phyloP scores from a whole-genome alignment of 2,888 invertebrate species.

The Ptilodon capucinus region DNA sequence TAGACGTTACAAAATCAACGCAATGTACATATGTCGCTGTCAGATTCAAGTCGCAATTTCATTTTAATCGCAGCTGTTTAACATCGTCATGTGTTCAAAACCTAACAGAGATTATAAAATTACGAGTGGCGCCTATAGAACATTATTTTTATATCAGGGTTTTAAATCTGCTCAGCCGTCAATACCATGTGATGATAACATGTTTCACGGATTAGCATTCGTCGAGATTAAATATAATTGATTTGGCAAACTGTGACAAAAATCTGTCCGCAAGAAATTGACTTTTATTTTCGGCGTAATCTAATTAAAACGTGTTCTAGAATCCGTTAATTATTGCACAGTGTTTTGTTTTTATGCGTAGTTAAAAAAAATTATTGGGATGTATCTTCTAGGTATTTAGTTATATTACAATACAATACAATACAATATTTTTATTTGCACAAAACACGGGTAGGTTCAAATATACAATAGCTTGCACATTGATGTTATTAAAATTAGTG shows the following conservation, averaged over 20 bases:
- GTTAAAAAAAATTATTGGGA: too few relatives aligned
- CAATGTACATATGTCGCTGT: too few relatives aligned
- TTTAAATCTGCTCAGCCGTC: constrained; percentile 23
- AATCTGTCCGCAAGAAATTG: constrained; percentile 24
- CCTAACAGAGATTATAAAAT: background rate
- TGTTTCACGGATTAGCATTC: background rate
- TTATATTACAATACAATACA: too few relatives aligned
- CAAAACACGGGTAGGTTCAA: too few relatives aligned
- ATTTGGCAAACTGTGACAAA: constrained; percentile 25
- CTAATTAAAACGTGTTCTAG: background rate
- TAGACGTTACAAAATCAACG: too few relatives aligned
- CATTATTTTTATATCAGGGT: background rate
- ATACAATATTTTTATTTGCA: too few relatives aligned
- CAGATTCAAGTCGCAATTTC: too few relatives aligned
- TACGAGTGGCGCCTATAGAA: background rate
- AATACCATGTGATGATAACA: constrained; percentile 24
- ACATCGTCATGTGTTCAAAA: background rate
- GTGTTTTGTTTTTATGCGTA: background rate
- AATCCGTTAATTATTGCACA: background rate
- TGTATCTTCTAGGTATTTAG: too few relatives aligned
- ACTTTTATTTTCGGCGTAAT: constrained; percentile 1
- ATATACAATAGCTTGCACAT: too few relatives aligned
- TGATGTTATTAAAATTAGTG: too few relatives aligned
- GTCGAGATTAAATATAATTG: constrained; percentile 5
- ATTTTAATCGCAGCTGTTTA: too few relatives aligned